Evolutionary conservation across 2,797 vertebrate species (phyloP).

Genomic region (Neomorphus geoffroyi): DNA sequence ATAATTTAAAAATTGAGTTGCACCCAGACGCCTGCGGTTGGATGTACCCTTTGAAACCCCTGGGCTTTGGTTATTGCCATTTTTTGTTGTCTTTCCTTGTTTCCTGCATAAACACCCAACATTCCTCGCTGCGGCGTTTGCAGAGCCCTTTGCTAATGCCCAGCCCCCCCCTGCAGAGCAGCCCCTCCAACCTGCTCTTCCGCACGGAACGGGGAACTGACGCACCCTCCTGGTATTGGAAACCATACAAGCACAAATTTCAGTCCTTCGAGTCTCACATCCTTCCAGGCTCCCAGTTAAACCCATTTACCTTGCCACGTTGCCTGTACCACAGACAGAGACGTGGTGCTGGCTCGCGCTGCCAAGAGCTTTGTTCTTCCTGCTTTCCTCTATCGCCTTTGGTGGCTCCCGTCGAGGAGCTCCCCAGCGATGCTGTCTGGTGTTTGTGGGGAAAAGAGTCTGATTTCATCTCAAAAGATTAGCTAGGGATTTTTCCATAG

Average conservation of each 20-base stretch:
- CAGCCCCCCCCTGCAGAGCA: neutral
- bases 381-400: neutral
- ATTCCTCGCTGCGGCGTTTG: neutral
- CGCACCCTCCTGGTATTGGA: neutral
- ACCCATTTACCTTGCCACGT: neutral
- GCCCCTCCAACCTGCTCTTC: neutral
- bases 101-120: neutral
- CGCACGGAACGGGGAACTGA: neutral
- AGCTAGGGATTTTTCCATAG: accelerated
- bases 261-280: neutral
- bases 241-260: neutral
- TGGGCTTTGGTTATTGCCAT: neutral
- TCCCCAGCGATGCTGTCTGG: neutral
- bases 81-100: neutral
- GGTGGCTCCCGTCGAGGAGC: neutral
- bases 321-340: accelerated
- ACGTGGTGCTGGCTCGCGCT: no score
- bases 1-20: neutral
- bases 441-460: neutral
- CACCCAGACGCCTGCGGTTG: neutral
- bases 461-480: neutral
- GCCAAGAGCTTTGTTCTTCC: neutral
- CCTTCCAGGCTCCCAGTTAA: neutral
- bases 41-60: neutral
- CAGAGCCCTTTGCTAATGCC: neutral